Evolutionary conservation across 2,888 invertebrate genomes (phyloP).

Genomic region (Ellobium chinense): DNA sequence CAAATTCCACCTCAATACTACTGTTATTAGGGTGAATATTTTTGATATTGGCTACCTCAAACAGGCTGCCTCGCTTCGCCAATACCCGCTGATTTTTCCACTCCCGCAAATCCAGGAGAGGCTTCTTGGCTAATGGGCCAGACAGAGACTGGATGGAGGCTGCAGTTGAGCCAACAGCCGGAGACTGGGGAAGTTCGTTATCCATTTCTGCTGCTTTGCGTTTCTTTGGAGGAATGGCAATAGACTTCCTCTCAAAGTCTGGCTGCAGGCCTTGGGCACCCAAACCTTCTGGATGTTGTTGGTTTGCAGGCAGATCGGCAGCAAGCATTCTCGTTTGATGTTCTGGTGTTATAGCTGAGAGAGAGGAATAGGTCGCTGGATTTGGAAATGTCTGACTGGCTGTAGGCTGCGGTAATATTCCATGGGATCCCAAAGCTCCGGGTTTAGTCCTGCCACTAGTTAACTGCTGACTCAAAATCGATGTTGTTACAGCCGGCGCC

Average conservation of each 20-base stretch:
- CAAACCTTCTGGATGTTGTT: background rate
- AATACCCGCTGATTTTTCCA: constrained; percentile 96
- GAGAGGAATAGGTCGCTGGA: background rate
- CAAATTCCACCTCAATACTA: constrained; percentile 90
- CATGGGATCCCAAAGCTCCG: background rate
- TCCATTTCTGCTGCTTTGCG: constrained; percentile 82
- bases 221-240: constrained; percentile 93
- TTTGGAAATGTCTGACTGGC: background rate
- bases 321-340: background rate
- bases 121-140: constrained; percentile 52
- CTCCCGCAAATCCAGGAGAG: constrained; percentile 89
- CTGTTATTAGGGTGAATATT: constrained; percentile 76
- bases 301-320: background rate
- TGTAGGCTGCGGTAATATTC: background rate
- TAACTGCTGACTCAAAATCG: constrained; percentile 40
- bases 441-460: constrained; percentile 3
- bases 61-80: constrained; percentile 90
- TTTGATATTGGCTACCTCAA: constrained; percentile 90
- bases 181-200: constrained; percentile 10
- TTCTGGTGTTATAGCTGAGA: background rate
- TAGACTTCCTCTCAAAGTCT: constrained; percentile 52
- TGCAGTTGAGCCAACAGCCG: background rate
- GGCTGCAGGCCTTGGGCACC: background rate
- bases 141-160: constrained; percentile 12
- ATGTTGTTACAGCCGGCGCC: background rate